These are phyloP conservation scores for Drosophila oshimai DNA, from an alignment of 1,140 invertebrate species.

Conservation along the genomic window DNA sequence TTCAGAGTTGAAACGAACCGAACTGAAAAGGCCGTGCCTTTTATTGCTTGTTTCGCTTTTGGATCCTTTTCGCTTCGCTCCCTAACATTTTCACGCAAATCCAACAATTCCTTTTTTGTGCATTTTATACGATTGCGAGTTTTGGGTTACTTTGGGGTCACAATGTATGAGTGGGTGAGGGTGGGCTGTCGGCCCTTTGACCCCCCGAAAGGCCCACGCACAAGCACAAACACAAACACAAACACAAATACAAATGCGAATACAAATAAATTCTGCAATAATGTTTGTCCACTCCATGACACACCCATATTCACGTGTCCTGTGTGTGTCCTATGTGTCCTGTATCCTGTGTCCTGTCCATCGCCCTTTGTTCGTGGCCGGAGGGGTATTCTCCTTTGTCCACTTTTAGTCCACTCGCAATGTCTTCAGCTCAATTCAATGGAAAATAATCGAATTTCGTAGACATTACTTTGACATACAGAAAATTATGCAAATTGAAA, in stretches of 20 bases:
- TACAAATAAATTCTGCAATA: conserved; percentile 70
- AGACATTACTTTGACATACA: conserved; percentile 77
- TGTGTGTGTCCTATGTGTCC: not conserved
- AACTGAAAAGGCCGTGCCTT: conserved; percentile 53
- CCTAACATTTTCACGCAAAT: conserved; percentile 33
- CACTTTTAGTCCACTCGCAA: conserved; percentile 69
- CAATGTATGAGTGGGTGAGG: conserved; percentile 28
- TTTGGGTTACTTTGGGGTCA: conserved; percentile 71
- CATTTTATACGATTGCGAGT: conserved; percentile 66
- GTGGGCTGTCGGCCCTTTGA: not conserved
- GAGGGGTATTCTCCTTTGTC: conserved; percentile 53
- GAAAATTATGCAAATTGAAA: conserved; percentile 80
- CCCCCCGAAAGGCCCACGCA: conserved; percentile 3
- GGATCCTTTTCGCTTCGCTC: conserved; percentile 3
- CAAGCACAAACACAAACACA: conserved; percentile 58
- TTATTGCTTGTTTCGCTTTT: conserved; percentile 61
- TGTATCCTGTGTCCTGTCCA: not conserved
- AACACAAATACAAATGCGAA: no score
- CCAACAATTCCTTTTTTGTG: conserved; percentile 32
- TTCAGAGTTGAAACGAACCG: conserved; percentile 56
- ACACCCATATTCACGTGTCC: conserved; percentile 55
- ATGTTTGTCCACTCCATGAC: conserved; percentile 68
- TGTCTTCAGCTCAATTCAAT: conserved; percentile 77
- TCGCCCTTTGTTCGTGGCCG: conserved; percentile 7
- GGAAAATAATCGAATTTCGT: conserved; percentile 80